A percentile compares a stretch with the other conserved stretches of the same genome.
Conservation (phyloP, 2,888 invertebrate species). For the Keiferia lycopersicella region DNA sequence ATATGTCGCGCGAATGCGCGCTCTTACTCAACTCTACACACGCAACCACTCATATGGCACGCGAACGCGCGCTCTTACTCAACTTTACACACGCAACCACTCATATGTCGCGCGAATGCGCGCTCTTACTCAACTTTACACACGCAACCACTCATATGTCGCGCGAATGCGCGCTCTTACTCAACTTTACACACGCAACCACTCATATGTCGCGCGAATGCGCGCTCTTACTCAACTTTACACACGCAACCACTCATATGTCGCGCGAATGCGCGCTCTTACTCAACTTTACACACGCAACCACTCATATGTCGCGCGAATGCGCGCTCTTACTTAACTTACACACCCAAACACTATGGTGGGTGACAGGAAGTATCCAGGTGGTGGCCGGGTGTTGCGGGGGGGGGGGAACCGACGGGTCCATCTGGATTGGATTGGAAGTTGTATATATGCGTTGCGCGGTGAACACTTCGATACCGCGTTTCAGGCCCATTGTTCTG, state of each 20-base stretch:
- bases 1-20: not conserved
- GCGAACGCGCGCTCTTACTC: not conserved
- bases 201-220: not conserved
- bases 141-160: not conserved
- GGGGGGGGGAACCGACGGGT: too few relatives aligned
- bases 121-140: not conserved
- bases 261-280: not conserved
- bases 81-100: not conserved
- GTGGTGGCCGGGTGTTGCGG: too few relatives aligned
- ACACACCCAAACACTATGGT: too few relatives aligned
- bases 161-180: too few relatives aligned
- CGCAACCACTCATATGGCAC: not conserved
- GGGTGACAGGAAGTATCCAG: too few relatives aligned
- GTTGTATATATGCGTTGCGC: too few relatives aligned
- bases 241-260: not conserved
- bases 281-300: not conserved
- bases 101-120: not conserved
- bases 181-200: not conserved
- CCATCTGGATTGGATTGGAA: too few relatives aligned
- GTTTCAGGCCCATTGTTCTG: too few relatives aligned
- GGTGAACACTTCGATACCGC: too few relatives aligned
- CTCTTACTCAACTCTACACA: not conserved
- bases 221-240: not conserved
- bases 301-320: not conserved
- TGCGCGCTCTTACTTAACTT: too few relatives aligned